Base-by-base conservation (phyloP, 2,797 vertebrate species). In the Propithecus perrieri region DNA sequence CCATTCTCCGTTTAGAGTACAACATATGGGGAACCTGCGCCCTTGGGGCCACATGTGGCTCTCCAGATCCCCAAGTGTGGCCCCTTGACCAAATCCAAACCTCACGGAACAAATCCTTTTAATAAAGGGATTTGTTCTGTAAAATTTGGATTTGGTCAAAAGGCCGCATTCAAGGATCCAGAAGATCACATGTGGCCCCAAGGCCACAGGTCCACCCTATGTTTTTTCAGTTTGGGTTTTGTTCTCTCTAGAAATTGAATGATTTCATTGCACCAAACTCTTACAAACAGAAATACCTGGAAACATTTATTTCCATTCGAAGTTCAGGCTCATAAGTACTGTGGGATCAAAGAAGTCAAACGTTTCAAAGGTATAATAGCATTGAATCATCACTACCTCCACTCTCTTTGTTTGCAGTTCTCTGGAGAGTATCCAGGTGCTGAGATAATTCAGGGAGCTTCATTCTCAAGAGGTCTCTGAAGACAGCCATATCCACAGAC, bases 401-500 rank as follows among this genome's bases (percentile, higher is more conserved):
- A 72, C 99, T 99, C 91, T 99, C 99, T 95, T 98, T 99, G 98
- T 99, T 99, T 95, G 99, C 99, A 59, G 99, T 98, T 98, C 98
- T 99, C 98, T 99, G 99, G 38, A 99, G 99, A 84, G 99, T 99
- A 92, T 99, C 99, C 79, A 99, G 99, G 97, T 99, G 99, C 97
- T 99, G 99, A 10, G 99, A 99, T 48, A 99, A 99, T 76, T 99
- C 98, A 30, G 99, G 99, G 96, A 99, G 99, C 97, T 99, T 99
- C 85, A 99, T 98, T 83, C 99, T 99, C 97, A 99, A 98, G 96
- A 99, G 99, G 97, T 99, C 99, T 98, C 99, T 99, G 98, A 99
- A 99, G 97, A 99, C 99, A 1, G 99, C 99, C 99, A 99, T 99
- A 98, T 99, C 99, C 98, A 99, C 99, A 95, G 99, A 99, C 30